Percentiles rank a stretch among this genome's conserved stretches.
Conservation (phyloP, 2,113 vertebrate genomes). For the Trogon surrucura region DNA sequence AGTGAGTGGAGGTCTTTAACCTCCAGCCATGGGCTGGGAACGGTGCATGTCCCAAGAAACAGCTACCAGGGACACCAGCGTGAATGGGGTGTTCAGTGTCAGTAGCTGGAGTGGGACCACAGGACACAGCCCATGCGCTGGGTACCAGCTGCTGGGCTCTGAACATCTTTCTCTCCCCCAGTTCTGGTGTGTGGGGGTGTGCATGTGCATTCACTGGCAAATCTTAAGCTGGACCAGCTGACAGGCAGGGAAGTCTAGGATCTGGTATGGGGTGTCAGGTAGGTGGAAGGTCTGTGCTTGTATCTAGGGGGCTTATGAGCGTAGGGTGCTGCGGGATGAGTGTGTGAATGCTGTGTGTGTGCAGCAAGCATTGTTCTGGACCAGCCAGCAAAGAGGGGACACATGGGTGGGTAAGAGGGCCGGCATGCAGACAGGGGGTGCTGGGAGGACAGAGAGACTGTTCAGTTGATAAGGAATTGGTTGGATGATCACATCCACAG, state of each 20-base stretch:
- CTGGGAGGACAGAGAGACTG: neutral
- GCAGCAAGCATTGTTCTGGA: neutral
- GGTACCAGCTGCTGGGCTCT: neutral
- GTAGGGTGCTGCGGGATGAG: neutral
- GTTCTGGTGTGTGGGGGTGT: neutral
- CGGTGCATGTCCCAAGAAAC: neutral
- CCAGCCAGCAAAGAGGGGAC: neutral
- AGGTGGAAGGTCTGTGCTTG: neutral
- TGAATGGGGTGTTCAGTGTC: neutral
- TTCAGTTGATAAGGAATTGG: too few species aligned
- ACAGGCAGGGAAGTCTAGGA: neutral
- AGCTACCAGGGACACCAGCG: neutral
- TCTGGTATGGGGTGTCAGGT: neutral
- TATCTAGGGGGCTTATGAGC: neutral
- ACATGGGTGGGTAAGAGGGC: neutral
- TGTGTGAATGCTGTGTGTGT: neutral
- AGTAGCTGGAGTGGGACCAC: neutral
- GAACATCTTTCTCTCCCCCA: neutral
- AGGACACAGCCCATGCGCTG: neutral
- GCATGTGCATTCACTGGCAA: neutral
- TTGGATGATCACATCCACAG: too few species aligned
- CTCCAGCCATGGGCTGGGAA: neutral
- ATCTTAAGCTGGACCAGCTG: neutral
- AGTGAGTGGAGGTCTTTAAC: neutral
- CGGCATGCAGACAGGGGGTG: neutral